These are phyloP conservation scores for Astropecten irregularis DNA, from an alignment of 53 echinoderm and acorn worm genomes.

Conservation along the genomic window DNA sequence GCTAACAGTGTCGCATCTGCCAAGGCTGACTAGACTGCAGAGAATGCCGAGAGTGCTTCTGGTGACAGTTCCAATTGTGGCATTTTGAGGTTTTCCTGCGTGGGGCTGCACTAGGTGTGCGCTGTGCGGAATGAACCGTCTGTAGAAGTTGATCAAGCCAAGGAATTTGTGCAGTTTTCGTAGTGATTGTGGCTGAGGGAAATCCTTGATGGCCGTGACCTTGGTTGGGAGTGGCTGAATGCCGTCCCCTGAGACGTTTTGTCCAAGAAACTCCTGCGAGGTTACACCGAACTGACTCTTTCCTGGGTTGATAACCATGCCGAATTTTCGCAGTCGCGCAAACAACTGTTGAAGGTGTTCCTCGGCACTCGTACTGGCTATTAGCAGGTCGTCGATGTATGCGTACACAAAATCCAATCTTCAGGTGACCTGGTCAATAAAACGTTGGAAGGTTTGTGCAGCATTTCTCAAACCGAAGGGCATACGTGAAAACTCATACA, in stretches of 20 bases:
- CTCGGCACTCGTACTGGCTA: neutral
- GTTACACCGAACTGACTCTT: slow-evolving; percentile 50
- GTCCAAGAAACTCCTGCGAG: neutral
- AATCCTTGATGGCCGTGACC: neutral
- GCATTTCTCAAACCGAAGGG: slow-evolving; percentile 13
- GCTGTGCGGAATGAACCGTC: neutral
- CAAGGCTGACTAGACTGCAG: no score
- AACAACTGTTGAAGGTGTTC: slow-evolving; percentile 49
- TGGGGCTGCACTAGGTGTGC: neutral
- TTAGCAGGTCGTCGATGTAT: neutral
- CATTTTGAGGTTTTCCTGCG: no score
- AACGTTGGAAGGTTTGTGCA: slow-evolving; percentile 20
- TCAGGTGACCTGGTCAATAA: neutral
- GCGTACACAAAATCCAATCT: neutral
- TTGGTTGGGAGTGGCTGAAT: neutral
- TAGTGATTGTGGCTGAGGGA: neutral
- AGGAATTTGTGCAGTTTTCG: neutral
- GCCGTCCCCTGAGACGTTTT: neutral
- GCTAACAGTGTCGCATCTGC: no score
- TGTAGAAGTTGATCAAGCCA: neutral
- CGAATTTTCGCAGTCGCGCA: slow-evolving; percentile 8
- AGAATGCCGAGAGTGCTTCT: no score
- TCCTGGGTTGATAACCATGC: slow-evolving; percentile 29
- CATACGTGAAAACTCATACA: slow-evolving; percentile 3
- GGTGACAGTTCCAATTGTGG: no score